Evolutionary conservation across 2,888 invertebrate species (phyloP), one percentile per base, ranked within the genome.

Genomic region (Elmis aenea): DNA sequence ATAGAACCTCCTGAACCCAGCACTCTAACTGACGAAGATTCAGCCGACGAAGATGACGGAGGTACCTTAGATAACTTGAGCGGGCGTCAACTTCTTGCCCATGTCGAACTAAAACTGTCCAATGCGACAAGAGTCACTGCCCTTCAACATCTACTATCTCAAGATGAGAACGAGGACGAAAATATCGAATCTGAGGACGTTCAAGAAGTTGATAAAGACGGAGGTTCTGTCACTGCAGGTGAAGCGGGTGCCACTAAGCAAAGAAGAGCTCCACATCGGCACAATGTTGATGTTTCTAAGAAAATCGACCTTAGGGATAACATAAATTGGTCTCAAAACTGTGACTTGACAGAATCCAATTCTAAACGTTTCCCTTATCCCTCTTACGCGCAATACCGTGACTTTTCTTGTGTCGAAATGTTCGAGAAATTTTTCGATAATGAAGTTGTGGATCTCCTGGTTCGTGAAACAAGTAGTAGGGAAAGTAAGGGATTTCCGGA

Each of bases 21-120:
- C 22, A 26, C 23, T 10, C 31, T 44, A 4, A 33, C 45, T 1
- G 42, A 42, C 25, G 42, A 39, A 12, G 46, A 42, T 28, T 46
- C 42, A 10, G 46, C 25, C 10, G 42, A 46, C 16, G 46, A 46
- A 30, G 40, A 46, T 24, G 29, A 35, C 13, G 43, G 35, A 21
- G 43, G 40, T 6, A 38, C 28, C 16, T 14, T 38, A 5, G 35
- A 40, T 24, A 43, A 43, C 29, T 24, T 45, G 13, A 37, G 14
- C 8, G 33, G 37, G 13, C 25, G 26, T 33, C 43, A 42, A 32
- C 31, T 39, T n/a, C 11, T 9, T 8, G 27, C 27, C 2, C 9
- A 11, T 4, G 27, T 15, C 2, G 27, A 27, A 27, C 8, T 27
- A 24, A 24, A 24, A 5, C 12, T 24, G 12, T 8, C 2, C 2